phyloP scores from a whole-genome alignment of 1,140 invertebrate species.

The Sycobia sp. region DNA sequence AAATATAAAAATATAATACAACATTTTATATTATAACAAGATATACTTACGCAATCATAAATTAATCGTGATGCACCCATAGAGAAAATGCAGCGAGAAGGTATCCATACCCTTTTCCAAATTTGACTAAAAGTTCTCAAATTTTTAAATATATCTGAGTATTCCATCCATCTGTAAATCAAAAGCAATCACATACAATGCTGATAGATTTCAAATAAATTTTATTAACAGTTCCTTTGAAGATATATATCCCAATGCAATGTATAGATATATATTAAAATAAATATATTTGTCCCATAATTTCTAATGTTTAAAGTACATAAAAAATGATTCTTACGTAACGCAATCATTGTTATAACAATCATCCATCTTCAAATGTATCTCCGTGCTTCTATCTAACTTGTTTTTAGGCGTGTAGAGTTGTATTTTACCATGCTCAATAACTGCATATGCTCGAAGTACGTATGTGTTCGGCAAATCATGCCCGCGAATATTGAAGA shows the following conservation, averaged over 20 bases:
- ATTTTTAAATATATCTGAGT: constrained; percentile 68
- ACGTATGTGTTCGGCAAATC: constrained; percentile 90
- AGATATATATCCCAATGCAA: too few relatives aligned
- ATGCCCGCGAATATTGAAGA: constrained; percentile 91
- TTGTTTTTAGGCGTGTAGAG: constrained; percentile 70
- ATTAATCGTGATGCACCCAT: constrained; percentile 79
- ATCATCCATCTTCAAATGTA: constrained; percentile 66
- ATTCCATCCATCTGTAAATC: constrained; percentile 10
- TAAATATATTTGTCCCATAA: not conserved
- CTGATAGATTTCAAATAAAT: not conserved
- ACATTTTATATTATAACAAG: too few relatives aligned
- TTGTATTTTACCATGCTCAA: constrained; percentile 68
- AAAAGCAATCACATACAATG: not conserved
- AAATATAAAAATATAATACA: too few relatives aligned
- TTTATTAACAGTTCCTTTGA: not conserved
- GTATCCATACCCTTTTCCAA: constrained; percentile 74
- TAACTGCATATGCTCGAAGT: constrained; percentile 76
- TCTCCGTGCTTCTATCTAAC: constrained; percentile 60
- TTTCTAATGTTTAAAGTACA: not conserved
- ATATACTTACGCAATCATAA: constrained; percentile 66
- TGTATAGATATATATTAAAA: not conserved
- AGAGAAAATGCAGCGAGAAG: constrained; percentile 72
- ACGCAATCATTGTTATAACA: constrained; percentile 70
- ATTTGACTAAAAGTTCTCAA: constrained; percentile 69
- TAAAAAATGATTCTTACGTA: constrained; percentile 61